Evolutionary conservation across 2,888 invertebrate species (phyloP), one percentile per base, ranked within the genome.

Genomic region (Drosophila rellima): DNA sequence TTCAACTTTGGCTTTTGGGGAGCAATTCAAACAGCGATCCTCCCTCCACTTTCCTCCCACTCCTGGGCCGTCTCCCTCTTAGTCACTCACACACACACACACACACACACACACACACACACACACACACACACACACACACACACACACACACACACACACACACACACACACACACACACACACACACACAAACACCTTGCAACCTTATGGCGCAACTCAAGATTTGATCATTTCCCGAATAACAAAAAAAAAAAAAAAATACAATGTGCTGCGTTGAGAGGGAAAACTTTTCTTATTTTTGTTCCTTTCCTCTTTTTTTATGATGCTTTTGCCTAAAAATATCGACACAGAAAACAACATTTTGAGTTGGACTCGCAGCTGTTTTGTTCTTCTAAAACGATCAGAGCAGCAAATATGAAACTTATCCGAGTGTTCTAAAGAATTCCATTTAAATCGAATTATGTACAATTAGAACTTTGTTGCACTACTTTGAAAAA

Each of bases 271-370:
- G 47, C 13, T 31, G 10, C 42, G 39, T 42, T 47, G 47, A 17
- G 18, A 20, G 59, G 45, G 17, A 59, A 50, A 79, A 60, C 29
- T 64, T 56, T 66, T 74, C 15, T 44, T 6, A 8, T 42, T 10
- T 51, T 40, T 67, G 26, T 35, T 11, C 33, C 8, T n/a, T 59
- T 33, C 26, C 35, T 6, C 13, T 17, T 78, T 17, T 78, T 82
- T 81, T 66, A 79, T 62, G 75, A 79, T 82, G 70, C 73, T 73
- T 80, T 82, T 50, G 65, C 71, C 86, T 88, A 82, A 88, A 82
- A 82, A 82, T 82, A 88, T 66, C 80, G 18, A 52, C 50, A 40
- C 44, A 64, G 15, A 39, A n/a, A 35, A 42, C 29, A 64, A 57
- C 23, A 68, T 74, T 70, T 73, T 80, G 78, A 80, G 78, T 78